A percentile compares a stretch with the other conserved stretches of the same genome.
phyloP scores from a whole-genome alignment of 2,888 invertebrate species.

The Netelia virgata region DNA sequence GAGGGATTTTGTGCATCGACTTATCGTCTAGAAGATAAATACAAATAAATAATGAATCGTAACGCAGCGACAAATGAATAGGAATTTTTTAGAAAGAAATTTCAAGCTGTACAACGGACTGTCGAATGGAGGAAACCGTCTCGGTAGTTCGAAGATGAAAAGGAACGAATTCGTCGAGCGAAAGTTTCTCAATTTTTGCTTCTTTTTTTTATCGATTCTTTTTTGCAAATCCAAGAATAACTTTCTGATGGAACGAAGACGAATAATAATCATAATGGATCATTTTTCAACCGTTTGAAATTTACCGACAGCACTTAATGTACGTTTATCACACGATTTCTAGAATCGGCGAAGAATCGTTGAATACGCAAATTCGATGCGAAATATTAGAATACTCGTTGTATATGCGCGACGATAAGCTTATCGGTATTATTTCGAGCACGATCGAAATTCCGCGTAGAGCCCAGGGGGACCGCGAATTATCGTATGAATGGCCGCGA shows the following conservation, averaged over 20 bases:
- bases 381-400: constrained; percentile 12
- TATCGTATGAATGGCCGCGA: background rate
- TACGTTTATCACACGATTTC: background rate
- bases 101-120: too few species aligned
- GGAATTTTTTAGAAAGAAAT: too few species aligned
- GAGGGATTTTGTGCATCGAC: too few species aligned
- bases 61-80: too few species aligned
- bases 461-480: background rate
- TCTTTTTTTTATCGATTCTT: background rate
- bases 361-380: constrained; percentile 2
- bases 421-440: constrained; percentile 22
- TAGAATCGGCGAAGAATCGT: background rate
- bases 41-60: too few species aligned
- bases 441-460: constrained; percentile 1
- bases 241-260: background rate
- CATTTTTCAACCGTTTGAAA: background rate
- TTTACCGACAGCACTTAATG: background rate
- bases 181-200: background rate
- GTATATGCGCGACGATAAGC: background rate
- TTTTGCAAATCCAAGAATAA: background rate
- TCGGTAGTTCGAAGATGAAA: too few species aligned
- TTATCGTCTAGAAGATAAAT: too few species aligned
- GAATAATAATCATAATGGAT: background rate
- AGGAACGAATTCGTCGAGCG: background rate
- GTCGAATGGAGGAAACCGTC: too few species aligned